Base-by-base conservation (phyloP, 2,797 vertebrate species). In the Coendou prehensilis region DNA sequence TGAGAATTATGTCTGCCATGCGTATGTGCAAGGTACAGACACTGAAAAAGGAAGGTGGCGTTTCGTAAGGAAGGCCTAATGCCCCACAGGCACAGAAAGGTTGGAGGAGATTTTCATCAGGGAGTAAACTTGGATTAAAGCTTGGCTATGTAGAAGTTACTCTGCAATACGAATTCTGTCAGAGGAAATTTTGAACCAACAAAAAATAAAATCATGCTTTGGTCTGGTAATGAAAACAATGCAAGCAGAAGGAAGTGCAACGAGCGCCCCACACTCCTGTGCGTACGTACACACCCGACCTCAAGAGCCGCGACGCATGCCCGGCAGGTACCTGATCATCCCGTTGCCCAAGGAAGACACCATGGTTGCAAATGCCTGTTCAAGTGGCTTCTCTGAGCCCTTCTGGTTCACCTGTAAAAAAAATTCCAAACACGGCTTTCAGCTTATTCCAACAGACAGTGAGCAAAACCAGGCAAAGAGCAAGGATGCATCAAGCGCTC, bases 341-440 rank as follows among this genome's bases (percentile, higher is more conserved):
- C 99, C 99, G n/a, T 99, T 99, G 89, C 98, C 99, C 98, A 99
- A 96, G 94, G 97, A 98, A 92, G 98, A 98, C 85, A 99, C 99
- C 99, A 99, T 99, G 96, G 99, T 99, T 3, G 99, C 98, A 97
- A 99, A 99, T 0, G 99, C 98, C 95, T 99, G 98, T 93, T 99
- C 99, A 84, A 99, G 98, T 7, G 99, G 99, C 95, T 99, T 99
- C 98, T 99, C 99, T 76, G 99, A 99, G 37, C 99, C 99, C 97
- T 99, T 99, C 89, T 99, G 99, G 98, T 99, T 99, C 64, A 99
- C 99, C 99, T 99, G 97, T 41, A 30, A 98, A 91, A 98, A 91
- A 92, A 59, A 37, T 7, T 2, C 33, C 69, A 59, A 52, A 83
- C 1, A 45, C 1, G 81, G 94, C 84, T 97, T 17, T 83, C 52